phyloP scores from a whole-genome alignment of 2,888 invertebrate genomes.

The Achlya flavicornis region DNA sequence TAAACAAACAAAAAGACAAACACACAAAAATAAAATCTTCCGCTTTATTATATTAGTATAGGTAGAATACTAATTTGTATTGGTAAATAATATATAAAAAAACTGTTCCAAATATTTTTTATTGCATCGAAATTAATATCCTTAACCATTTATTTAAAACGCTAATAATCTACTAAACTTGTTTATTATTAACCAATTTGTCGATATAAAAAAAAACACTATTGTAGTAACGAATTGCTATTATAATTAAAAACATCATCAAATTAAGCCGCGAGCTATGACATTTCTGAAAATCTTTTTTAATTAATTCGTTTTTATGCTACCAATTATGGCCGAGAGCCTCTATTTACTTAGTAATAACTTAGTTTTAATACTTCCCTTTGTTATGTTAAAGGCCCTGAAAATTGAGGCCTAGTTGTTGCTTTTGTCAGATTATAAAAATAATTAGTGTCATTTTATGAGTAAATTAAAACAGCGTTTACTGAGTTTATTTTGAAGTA shows the following conservation, averaged over 20 bases:
- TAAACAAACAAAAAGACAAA: no score
- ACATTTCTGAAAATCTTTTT: neutral
- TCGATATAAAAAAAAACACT: neutral
- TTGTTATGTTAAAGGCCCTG: neutral
- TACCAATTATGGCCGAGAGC: neutral
- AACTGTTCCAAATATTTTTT: no score
- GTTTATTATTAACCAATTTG: no score
- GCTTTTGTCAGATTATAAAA: neutral
- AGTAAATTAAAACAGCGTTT: neutral
- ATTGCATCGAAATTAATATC: no score
- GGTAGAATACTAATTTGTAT: no score
- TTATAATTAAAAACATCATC: neutral
- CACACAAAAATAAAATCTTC: no score
- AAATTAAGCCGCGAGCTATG: neutral
- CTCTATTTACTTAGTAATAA: neutral
- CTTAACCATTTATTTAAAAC: no score
- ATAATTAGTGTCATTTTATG: slow-evolving; percentile 2
- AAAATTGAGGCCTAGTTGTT: neutral
- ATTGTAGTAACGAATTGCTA: neutral
- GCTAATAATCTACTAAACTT: no score
- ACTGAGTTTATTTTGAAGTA: neutral
- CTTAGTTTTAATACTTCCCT: slow-evolving; percentile 5
- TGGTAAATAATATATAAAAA: no score
- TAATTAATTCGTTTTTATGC: neutral
- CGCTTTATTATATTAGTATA: no score